These are phyloP conservation scores for Triplophysa bombifrons DNA, from an alignment of 2,797 vertebrate genomes.

Conservation along the genomic window DNA sequence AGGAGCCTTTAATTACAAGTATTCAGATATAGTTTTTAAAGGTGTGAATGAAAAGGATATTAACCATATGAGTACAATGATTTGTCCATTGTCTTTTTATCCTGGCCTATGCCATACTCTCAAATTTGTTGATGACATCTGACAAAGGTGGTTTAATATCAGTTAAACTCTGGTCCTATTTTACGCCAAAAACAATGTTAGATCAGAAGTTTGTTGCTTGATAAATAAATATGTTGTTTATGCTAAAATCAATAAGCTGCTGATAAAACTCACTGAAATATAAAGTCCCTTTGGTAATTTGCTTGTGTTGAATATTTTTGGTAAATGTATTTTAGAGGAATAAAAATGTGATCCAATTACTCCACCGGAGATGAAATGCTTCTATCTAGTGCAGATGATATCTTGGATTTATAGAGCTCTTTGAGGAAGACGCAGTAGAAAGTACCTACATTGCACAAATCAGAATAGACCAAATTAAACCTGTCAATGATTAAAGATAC, in stretches of 20 bases:
- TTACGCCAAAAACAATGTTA: background rate
- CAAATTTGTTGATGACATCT: background rate
- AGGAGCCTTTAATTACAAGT: conserved; percentile 41
- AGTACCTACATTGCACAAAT: background rate
- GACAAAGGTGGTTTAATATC: background rate
- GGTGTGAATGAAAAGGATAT: conserved; percentile 6
- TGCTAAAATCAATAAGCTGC: conserved; percentile 16
- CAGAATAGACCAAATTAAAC: background rate
- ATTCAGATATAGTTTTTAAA: conserved; percentile 6
- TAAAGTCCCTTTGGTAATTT: background rate
- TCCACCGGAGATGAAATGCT: background rate
- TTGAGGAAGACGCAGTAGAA: background rate
- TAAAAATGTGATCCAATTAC: background rate
- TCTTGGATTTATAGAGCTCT: background rate
- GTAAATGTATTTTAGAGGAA: background rate
- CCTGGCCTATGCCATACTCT: background rate
- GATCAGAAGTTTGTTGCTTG: background rate
- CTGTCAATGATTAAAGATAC: background rate
- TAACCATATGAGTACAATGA: background rate
- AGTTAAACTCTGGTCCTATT: background rate
- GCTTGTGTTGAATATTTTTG: background rate
- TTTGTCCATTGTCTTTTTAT: background rate
- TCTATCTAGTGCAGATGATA: background rate
- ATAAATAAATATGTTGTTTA: background rate
- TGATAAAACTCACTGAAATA: background rate